phyloP scores from a whole-genome alignment of 1,140 invertebrate species.

The Drosophila mojavensis region DNA sequence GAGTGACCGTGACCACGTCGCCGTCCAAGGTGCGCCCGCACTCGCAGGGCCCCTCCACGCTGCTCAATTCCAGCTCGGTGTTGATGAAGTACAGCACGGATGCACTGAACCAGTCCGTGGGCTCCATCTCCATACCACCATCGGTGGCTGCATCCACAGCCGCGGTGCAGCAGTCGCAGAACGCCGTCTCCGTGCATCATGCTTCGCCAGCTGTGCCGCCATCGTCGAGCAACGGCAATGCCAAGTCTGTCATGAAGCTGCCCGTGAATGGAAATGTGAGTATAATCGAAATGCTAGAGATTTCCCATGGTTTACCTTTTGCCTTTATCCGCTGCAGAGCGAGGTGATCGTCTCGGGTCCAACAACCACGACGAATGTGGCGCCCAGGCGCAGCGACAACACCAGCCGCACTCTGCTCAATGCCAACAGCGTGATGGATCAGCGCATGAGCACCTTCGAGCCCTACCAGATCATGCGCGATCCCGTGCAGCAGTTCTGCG shows the following conservation, averaged over 20 bases:
- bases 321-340: conserved; percentile 38
- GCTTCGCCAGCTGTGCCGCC: conserved; percentile 79
- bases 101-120: conserved; percentile 82
- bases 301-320: background rate
- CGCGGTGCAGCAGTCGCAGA: conserved; percentile 40
- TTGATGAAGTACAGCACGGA: conserved; percentile 82
- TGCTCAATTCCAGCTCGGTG: conserved; percentile 81
- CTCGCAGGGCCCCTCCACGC: conserved; percentile 85
- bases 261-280: conserved; percentile 79
- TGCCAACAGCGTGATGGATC: conserved; percentile 86
- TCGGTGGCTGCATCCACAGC: conserved; percentile 14
- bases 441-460: conserved; percentile 93
- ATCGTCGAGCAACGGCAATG: conserved; percentile 71
- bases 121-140: conserved; percentile 73
- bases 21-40: conserved; percentile 85
- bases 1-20: conserved; percentile 87
- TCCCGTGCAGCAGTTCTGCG: conserved; percentile 96
- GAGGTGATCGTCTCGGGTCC: conserved; percentile 85
- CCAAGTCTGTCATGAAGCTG: conserved; percentile 83
- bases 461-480: conserved; percentile 93
- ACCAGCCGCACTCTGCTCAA: conserved; percentile 90
- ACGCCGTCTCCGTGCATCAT: conserved; percentile 80
- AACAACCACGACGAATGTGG: conserved; percentile 86
- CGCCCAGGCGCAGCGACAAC: conserved; percentile 87
- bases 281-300: background rate